Percentiles rank a stretch among this genome's conserved stretches.
phyloP scores from a whole-genome alignment of 1,140 invertebrate species.

The Colletes latitarsis region DNA sequence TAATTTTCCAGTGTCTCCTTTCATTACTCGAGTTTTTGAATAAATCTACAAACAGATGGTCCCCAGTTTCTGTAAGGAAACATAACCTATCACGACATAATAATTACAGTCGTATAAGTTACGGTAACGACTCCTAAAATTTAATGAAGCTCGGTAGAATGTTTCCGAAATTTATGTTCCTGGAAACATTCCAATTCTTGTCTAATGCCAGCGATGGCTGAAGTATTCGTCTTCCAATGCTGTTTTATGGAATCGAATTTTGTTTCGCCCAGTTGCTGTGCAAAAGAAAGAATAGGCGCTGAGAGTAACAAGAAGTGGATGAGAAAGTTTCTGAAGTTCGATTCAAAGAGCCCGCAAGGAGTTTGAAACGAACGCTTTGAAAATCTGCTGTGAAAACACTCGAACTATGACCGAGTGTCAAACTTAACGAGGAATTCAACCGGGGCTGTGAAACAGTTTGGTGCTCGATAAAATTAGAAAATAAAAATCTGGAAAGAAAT shows the following conservation, averaged over 20 bases:
- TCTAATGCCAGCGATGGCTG: neutral
- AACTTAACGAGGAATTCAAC: conserved; percentile 6
- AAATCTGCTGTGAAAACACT: neutral
- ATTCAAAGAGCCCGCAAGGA: neutral
- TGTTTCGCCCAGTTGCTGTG: neutral
- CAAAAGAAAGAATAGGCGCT: too few species aligned
- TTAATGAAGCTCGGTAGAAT: neutral
- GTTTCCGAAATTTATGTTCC: neutral
- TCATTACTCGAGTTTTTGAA: too few species aligned
- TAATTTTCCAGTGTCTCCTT: too few species aligned
- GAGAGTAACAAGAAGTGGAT: neutral
- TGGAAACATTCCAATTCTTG: neutral
- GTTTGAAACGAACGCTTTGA: neutral
- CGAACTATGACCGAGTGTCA: neutral
- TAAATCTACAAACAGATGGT: too few species aligned
- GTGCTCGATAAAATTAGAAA: neutral
- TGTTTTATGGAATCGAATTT: neutral
- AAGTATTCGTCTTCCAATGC: neutral
- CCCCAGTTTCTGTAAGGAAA: too few species aligned
- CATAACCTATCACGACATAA: too few species aligned
- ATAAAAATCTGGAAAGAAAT: too few species aligned
- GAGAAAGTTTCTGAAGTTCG: neutral
- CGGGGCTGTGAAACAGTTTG: neutral
- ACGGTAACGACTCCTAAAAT: neutral
- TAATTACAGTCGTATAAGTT: too few species aligned